These are phyloP conservation scores for Apomyelois bistriatella DNA, from an alignment of 2,888 invertebrate genomes.

Conservation along the genomic window DNA sequence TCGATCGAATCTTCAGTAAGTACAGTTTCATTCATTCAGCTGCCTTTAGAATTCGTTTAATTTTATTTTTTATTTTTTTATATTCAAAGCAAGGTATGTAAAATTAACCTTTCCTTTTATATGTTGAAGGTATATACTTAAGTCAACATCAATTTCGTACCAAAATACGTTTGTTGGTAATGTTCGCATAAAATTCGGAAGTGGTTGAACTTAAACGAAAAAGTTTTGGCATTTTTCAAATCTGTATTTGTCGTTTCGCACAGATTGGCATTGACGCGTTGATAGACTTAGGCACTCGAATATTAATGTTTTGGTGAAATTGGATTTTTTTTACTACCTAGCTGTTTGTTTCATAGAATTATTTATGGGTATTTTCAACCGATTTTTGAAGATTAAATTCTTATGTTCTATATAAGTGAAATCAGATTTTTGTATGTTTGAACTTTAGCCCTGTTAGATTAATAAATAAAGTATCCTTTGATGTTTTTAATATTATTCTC, in stretches of 20 bases:
- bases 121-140: slow-evolving; percentile 12
- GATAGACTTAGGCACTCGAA: slow-evolving; percentile 25
- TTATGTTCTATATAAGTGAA: no score
- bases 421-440: no score
- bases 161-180: slow-evolving; percentile 52
- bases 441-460: no score
- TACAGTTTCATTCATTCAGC: no score
- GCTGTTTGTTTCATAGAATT: background rate
- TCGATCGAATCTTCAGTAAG: no score
- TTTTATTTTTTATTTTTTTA: no score
- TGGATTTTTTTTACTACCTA: slow-evolving; percentile 19
- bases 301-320: slow-evolving; percentile 31
- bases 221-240: slow-evolving; percentile 21
- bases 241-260: slow-evolving; percentile 42
- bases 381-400: no score
- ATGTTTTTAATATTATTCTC: no score
- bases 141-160: slow-evolving; percentile 35
- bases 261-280: slow-evolving; percentile 26
- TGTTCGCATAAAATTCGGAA: slow-evolving; percentile 54
- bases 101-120: background rate
- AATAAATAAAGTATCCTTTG: no score
- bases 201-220: slow-evolving; percentile 43
- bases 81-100: no score
- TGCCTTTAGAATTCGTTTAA: no score
- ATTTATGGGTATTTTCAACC: no score